A percentile compares a stretch with the other conserved stretches of the same genome.
Evolutionary conservation across 2,113 vertebrate species (phyloP).

Genomic region (Egretta garzetta): DNA sequence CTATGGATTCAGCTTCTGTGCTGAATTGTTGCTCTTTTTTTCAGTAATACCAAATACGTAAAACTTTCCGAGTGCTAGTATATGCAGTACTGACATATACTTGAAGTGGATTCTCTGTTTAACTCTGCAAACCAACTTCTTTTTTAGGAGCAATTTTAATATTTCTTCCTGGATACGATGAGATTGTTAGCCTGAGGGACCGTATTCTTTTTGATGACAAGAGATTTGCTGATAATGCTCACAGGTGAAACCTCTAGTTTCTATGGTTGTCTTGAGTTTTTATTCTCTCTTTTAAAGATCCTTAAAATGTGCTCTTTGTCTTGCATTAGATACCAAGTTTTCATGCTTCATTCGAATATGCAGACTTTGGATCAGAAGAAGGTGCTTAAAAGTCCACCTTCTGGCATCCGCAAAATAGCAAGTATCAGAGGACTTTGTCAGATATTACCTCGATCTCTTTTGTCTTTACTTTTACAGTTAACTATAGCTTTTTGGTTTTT

Average conservation of each 20-base stretch:
- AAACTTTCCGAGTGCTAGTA: not conserved
- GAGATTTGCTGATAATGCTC: constrained; percentile 83
- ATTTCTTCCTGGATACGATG: constrained; percentile 95
- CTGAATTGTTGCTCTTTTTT: not conserved
- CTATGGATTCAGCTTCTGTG: not conserved
- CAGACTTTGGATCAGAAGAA: constrained; percentile 92
- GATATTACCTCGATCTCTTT: not conserved
- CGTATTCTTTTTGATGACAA: constrained; percentile 90
- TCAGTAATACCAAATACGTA: not conserved
- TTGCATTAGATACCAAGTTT: constrained; percentile 87
- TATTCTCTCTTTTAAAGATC: not conserved
- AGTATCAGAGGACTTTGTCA: constrained; percentile 61
- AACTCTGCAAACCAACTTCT: not conserved
- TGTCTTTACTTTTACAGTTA: not conserved
- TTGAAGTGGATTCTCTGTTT: not conserved
- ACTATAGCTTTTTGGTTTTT: not conserved
- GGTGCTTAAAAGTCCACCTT: constrained; percentile 83
- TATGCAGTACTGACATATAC: not conserved
- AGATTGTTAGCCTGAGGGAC: constrained; percentile 89
- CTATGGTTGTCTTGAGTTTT: not conserved
- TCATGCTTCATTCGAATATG: constrained; percentile 95
- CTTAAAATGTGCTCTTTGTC: not conserved
- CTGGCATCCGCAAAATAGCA: constrained; percentile 90
- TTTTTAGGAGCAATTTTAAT: constrained; percentile 88
- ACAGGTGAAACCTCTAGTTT: constrained; percentile 78